Evolutionary conservation across 2,888 invertebrate species (phyloP).

Genomic region (Volucella inflata): DNA sequence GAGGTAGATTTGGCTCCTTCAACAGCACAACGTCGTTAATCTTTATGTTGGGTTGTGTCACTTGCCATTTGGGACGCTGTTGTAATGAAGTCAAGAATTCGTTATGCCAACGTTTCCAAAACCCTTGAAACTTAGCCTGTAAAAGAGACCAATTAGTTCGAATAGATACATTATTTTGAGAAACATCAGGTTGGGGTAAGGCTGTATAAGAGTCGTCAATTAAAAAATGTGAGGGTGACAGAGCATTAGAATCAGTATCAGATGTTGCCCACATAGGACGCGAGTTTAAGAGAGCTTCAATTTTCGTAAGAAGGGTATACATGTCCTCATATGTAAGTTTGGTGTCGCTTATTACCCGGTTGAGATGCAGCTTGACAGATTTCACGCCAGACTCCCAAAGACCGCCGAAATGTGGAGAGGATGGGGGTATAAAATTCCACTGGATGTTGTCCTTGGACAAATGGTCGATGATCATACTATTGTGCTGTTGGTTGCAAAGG

Average conservation of each 20-base stretch:
- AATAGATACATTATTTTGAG: no score
- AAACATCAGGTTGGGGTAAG: no score
- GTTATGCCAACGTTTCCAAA: slow-evolving; percentile 50
- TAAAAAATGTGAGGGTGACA: no score
- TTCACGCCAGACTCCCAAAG: slow-evolving; percentile 41
- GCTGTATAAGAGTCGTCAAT: no score
- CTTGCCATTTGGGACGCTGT: slow-evolving; percentile 32
- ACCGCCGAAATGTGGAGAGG: slow-evolving; percentile 45
- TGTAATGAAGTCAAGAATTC: slow-evolving; percentile 32
- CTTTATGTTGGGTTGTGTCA: slow-evolving; percentile 6
- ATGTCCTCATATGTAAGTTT: slow-evolving; percentile 34
- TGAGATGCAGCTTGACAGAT: slow-evolving; percentile 32
- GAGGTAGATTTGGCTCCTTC: slow-evolving; percentile 39
- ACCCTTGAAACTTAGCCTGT: slow-evolving; percentile 40
- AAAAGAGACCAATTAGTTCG: no score
- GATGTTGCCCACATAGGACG: background rate
- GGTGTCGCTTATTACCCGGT: slow-evolving; percentile 23
- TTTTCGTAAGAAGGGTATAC: slow-evolving; percentile 25
- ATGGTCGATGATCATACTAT: slow-evolving; percentile 10
- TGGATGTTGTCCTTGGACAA: slow-evolving; percentile 32
- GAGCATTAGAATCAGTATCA: no score
- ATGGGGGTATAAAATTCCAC: slow-evolving; percentile 44
- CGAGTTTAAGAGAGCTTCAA: slow-evolving; percentile 18
- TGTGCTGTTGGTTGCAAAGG: slow-evolving; percentile 8
- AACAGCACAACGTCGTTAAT: slow-evolving; percentile 30